These are phyloP conservation scores for Drosophila sordidula DNA, from an alignment of 2,888 invertebrate species.

Conservation along the genomic window DNA sequence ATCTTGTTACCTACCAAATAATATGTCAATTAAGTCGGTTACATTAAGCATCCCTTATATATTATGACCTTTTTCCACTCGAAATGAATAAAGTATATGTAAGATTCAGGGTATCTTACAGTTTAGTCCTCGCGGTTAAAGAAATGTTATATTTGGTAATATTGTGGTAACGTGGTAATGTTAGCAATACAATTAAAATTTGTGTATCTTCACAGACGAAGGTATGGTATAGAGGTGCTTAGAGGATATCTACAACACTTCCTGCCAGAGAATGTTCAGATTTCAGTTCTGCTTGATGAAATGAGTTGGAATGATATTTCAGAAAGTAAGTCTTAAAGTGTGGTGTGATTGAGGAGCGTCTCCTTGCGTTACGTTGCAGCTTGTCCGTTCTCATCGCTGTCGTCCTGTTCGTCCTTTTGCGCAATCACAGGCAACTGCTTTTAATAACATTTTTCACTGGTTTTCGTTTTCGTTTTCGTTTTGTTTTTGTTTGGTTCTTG, in stretches of 20 bases:
- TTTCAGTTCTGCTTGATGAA: constrained; percentile 22
- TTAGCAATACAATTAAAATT: neutral
- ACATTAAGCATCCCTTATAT: no score
- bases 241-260: neutral
- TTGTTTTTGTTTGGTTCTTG: constrained; percentile 33
- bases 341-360: constrained; percentile 41
- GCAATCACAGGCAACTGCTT: constrained; percentile 71
- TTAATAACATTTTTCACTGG: constrained; percentile 75
- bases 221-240: neutral
- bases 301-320: constrained; percentile 36
- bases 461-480: constrained; percentile 33
- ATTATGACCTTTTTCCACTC: no score
- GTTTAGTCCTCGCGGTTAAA: no score
- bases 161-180: neutral
- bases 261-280: neutral
- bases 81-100: no score
- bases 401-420: constrained; percentile 30
- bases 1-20: no score
- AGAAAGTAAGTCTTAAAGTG: constrained; percentile 27
- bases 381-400: constrained; percentile 25
- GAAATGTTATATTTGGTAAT: neutral
- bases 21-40: no score
- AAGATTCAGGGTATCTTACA: no score
- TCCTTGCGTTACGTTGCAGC: constrained; percentile 29
- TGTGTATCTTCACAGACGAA: no score